Percentiles rank a stretch among this genome's conserved stretches.
These are phyloP conservation scores for Aphodius granarius DNA, from an alignment of 2,888 invertebrate species.

Conservation along the genomic window DNA sequence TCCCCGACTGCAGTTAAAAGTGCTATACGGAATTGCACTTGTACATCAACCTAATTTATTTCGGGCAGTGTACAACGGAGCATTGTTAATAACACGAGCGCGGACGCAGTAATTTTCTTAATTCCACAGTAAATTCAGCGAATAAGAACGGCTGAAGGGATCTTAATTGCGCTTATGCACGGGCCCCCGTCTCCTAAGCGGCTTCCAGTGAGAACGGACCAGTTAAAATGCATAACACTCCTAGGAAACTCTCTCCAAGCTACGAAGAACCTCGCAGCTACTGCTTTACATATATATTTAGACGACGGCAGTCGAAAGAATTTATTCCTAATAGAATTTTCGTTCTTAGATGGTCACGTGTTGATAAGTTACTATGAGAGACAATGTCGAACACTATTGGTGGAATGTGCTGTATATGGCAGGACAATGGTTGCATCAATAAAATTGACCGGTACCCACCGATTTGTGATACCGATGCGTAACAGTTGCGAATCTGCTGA, in stretches of 20 bases:
- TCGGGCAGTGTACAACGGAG: constrained; percentile 35
- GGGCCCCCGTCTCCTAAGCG: neutral
- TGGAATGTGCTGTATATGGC: no score
- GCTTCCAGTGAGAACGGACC: constrained; percentile 1
- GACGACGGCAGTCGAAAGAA: constrained; percentile 16
- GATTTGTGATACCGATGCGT: no score
- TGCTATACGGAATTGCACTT: constrained; percentile 5
- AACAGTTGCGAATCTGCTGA: no score
- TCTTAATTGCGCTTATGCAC: constrained; percentile 45
- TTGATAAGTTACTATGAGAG: neutral
- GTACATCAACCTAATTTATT: constrained; percentile 29
- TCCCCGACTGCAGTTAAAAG: neutral
- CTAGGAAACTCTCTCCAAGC: neutral
- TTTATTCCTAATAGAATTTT: constrained; percentile 19
- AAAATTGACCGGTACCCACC: no score
- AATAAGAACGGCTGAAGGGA: constrained; percentile 44
- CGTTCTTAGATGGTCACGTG: neutral
- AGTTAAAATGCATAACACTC: constrained; percentile 19
- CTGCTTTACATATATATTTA: constrained; percentile 20
- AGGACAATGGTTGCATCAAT: no score
- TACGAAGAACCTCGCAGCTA: neutral
- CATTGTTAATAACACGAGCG: constrained; percentile 41
- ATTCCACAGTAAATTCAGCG: constrained; percentile 44
- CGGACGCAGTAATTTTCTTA: constrained; percentile 45
- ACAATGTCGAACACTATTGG: no score